Conservation (phyloP, 2,113 vertebrate species). For the Muscicapa adusta region DNA sequence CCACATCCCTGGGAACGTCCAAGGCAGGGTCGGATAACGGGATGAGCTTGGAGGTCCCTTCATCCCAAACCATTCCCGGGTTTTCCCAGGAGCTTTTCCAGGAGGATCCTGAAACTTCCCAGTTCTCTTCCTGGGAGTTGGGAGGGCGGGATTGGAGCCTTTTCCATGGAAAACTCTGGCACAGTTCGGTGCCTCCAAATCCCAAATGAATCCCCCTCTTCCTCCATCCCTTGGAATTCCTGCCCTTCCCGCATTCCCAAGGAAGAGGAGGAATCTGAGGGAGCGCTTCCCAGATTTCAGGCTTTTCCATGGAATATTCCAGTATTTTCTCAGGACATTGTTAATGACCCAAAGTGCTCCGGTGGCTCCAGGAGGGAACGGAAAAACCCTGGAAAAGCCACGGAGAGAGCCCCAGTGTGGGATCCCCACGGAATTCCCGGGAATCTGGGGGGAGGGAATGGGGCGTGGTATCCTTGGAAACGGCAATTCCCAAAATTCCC, state of each 20-base stretch:
- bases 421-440: not conserved
- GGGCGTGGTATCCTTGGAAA: not conserved
- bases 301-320: not conserved
- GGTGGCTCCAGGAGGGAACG: not conserved
- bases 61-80: not conserved
- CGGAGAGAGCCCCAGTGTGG: not conserved
- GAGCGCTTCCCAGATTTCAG: not conserved
- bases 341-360: not conserved
- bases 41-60: too few species aligned
- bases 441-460: not conserved
- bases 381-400: not conserved
- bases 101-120: not conserved
- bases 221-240: not conserved
- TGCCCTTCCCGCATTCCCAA: not conserved
- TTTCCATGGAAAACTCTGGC: fast-evolving
- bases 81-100: not conserved
- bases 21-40: too few species aligned
- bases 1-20: not conserved
- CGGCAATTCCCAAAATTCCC: not conserved
- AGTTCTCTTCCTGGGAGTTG: too few species aligned
- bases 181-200: too few species aligned
- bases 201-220: not conserved
- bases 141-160: not conserved
- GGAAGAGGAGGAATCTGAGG: not conserved
- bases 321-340: not conserved